Evolutionary conservation across 2,797 vertebrate species (phyloP), one percentile per base, ranked within the genome.

Genomic region (Ataeniobius toweri): DNA sequence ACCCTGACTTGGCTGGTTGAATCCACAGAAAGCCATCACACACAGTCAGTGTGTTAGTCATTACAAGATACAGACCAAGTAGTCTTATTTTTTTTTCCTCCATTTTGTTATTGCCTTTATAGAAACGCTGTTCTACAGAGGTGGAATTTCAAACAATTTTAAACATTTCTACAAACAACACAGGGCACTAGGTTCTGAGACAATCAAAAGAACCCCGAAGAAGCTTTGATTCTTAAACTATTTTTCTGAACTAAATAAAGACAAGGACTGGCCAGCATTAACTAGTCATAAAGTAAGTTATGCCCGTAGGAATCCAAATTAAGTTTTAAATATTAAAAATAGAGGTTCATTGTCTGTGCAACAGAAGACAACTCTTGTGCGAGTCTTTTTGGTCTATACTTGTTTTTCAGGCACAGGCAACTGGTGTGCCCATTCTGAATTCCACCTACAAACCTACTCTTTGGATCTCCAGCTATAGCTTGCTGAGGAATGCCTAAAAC

Each of bases 1-100:
- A 86, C 16, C 88, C 82, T 79, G 70, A 79, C 77, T n/a, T 51
- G 73, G 74, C 20, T 90, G 81, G 87, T 78, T 87, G 80, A 84
- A 84, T 82, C 79, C 84, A 67, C 86, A 90, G 85, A 83, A 44
- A 26, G 73, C 51, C 13, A 58, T 18, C 39, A 77, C 74, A 67
- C 55, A 41, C 73, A 78, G 65, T 13, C 82, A 85, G 79, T 31
- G 59, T 61, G 26, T 61, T 16, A 79, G 69, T 83, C 83, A 83
- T 79, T 41, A 74, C 20, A 77, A 75, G 41, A 65, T 4, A 5
- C 22, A 24, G 7, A 4, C 13, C 8, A 69, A 70, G 65, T 71
- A 51, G 73, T 65, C 10, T 75, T 46, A 13, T 71, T 6, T 10
- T 44, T 70, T 67, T 56, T 41, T 81, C 31, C 5, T 70, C 22